Evolutionary conservation across 2,888 invertebrate genomes (phyloP).

Genomic region (Nebria salina): DNA sequence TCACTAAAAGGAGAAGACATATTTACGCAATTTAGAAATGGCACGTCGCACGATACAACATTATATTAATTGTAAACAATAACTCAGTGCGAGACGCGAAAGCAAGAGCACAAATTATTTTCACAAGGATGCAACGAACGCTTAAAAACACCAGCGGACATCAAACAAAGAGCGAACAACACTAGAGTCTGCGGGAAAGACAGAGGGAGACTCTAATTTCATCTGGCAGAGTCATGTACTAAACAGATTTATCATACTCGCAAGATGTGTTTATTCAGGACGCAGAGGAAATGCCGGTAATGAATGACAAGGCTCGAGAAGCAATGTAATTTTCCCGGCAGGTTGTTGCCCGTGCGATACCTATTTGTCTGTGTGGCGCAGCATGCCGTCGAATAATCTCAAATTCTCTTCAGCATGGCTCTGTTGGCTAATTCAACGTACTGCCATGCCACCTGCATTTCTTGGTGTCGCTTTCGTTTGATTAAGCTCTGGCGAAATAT

Average conservation of each 20-base stretch:
- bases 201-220: slow-evolving; percentile 33
- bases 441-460: slow-evolving; percentile 6
- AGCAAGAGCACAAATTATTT: not conserved
- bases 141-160: slow-evolving; percentile 5
- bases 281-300: slow-evolving; percentile 30
- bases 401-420: not conserved
- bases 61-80: slow-evolving; percentile 46
- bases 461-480: slow-evolving; percentile 4
- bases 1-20: slow-evolving; percentile 43
- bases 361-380: slow-evolving; percentile 32
- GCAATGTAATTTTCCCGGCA: slow-evolving; percentile 41
- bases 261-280: slow-evolving; percentile 45
- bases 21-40: slow-evolving; percentile 45
- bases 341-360: slow-evolving; percentile 26
- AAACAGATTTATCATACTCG: slow-evolving; percentile 45
- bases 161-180: not conserved
- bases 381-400: slow-evolving; percentile 17
- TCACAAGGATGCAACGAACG: slow-evolving; percentile 7
- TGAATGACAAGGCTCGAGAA: slow-evolving; percentile 41
- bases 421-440: slow-evolving; percentile 15
- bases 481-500: not conserved
- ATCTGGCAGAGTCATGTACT: slow-evolving; percentile 44
- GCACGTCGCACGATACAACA: slow-evolving; percentile 37
- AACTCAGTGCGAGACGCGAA: slow-evolving; percentile 24
- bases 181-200: not conserved